Evolutionary conservation across 2,113 vertebrate genomes (phyloP).

Genomic region (Macroglossus sobrinus): DNA sequence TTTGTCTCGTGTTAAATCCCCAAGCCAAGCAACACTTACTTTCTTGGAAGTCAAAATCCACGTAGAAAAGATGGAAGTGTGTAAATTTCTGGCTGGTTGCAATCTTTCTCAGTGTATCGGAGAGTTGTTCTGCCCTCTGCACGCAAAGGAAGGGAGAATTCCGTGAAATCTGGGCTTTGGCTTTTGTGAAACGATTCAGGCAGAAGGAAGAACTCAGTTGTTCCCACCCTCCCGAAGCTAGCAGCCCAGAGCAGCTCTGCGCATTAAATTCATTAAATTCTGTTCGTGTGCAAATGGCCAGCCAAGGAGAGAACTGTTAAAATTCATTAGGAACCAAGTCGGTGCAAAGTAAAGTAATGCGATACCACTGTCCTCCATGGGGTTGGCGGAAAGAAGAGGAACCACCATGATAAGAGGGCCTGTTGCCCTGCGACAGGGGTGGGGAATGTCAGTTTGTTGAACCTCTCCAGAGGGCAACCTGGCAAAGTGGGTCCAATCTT

Average conservation of each 20-base stretch:
- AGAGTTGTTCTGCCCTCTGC: constrained; percentile 85
- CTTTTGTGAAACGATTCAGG: not conserved
- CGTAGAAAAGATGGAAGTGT: constrained; percentile 81
- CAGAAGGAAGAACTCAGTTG: not conserved
- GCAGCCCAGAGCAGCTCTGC: not conserved
- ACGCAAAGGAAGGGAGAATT: constrained; percentile 17
- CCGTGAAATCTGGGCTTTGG: not conserved
- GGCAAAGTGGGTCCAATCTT: not conserved
- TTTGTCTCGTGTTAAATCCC: not conserved
- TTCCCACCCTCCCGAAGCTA: not conserved
- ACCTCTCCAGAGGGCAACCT: not conserved
- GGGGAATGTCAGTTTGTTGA: not conserved
- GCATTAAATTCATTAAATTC: not conserved
- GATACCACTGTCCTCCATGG: not conserved
- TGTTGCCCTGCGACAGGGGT: not conserved
- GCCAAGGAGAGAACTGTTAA: not conserved
- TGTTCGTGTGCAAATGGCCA: not conserved
- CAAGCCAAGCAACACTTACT: constrained; percentile 75
- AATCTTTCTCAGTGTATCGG: constrained; percentile 79
- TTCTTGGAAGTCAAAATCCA: constrained; percentile 81
- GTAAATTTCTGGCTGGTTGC: constrained; percentile 76
- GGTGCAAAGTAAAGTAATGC: not conserved
- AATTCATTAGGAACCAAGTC: constrained; percentile 22
- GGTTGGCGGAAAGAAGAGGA: not conserved
- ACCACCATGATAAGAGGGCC: not conserved